Evolutionary conservation across 2,888 invertebrate species (phyloP).

Genomic region (Catocala sponsa): DNA sequence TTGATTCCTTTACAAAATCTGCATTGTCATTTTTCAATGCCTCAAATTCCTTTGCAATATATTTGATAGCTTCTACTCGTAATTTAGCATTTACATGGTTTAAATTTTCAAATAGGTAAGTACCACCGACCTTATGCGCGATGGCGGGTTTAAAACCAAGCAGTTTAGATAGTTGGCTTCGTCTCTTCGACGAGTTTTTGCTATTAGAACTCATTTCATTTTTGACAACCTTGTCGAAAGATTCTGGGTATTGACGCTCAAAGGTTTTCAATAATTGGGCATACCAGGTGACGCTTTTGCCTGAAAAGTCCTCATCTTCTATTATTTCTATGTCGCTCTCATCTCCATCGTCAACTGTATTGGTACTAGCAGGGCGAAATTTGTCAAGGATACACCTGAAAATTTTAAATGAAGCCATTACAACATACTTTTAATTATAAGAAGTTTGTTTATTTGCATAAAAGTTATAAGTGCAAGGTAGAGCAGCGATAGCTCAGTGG

Average conservation of each 20-base stretch:
- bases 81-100: constrained; percentile 91
- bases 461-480: no score
- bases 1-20: constrained; percentile 89
- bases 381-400: constrained; percentile 83
- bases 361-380: constrained; percentile 55
- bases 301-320: constrained; percentile 71
- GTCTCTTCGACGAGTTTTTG: constrained; percentile 62
- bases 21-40: constrained; percentile 82
- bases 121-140: constrained; percentile 82
- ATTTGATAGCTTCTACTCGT: constrained; percentile 90
- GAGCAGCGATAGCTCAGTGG: no score
- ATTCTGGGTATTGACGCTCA: constrained; percentile 91
- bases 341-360: constrained; percentile 58
- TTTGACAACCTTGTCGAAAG: constrained; percentile 91
- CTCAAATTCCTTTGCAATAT: constrained; percentile 87
- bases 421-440: no score
- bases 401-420: constrained; percentile 18
- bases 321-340: constrained; percentile 83
- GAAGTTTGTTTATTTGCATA: no score
- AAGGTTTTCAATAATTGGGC: constrained; percentile 87
- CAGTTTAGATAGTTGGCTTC: constrained; percentile 76
- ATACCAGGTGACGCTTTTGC: constrained; percentile 84
- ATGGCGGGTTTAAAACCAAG: constrained; percentile 87
- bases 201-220: constrained; percentile 80
- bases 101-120: constrained; percentile 90